A percentile compares a stretch with the other conserved stretches of the same genome.
phyloP scores from a whole-genome alignment of 1,140 invertebrate species.

The Heliconius hermathena region DNA sequence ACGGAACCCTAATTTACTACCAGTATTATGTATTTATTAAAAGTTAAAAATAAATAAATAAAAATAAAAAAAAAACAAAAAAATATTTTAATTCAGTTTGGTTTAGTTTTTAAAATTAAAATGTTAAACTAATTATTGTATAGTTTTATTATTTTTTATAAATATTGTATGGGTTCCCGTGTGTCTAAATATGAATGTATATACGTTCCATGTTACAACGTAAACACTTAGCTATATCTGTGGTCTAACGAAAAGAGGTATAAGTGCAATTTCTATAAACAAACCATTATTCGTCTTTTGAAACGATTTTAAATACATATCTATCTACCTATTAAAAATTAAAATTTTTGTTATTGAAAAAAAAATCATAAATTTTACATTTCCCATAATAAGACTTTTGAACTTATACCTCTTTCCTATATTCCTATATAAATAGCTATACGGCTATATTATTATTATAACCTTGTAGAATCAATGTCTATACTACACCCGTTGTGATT shows the following conservation, averaged over 20 bases:
- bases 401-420: not conserved
- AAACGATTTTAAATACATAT: not conserved
- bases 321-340: not conserved
- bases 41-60: not conserved
- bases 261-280: not conserved
- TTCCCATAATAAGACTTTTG: not conserved
- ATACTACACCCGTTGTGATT: constrained; percentile 68
- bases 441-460: constrained; percentile 16
- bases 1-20: not conserved
- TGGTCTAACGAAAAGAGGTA: not conserved
- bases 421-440: constrained; percentile 40
- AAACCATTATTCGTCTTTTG: too few relatives aligned
- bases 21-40: not conserved
- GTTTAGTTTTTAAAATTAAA: too few relatives aligned
- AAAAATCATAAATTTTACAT: too few relatives aligned
- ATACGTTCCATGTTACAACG: constrained; percentile 7
- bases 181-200: constrained; percentile 1
- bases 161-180: not conserved
- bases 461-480: constrained; percentile 48
- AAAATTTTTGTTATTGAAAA: too few relatives aligned
- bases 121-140: not conserved
- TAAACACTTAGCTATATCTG: not conserved
- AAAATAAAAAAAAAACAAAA: not conserved
- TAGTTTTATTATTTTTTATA: not conserved
- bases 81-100: not conserved